These are phyloP conservation scores for Microhierax caerulescens DNA, from an alignment of 2,797 vertebrate species.

Conservation along the genomic window DNA sequence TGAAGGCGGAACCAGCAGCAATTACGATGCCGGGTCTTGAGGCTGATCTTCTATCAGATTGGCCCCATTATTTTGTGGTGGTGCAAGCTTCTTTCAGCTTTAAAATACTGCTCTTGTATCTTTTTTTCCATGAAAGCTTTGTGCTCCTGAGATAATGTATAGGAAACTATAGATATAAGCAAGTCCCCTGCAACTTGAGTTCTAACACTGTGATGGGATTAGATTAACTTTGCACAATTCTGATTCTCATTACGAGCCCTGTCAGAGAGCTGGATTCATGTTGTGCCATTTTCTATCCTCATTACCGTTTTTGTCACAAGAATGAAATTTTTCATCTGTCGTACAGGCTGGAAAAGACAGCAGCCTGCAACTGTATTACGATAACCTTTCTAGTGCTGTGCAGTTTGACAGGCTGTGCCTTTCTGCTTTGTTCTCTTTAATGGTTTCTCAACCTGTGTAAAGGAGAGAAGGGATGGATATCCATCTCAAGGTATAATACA, in stretches of 20 bases:
- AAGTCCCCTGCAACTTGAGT: neutral
- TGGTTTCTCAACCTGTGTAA: neutral
- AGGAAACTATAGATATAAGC: neutral
- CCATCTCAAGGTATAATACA: neutral
- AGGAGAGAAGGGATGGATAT: neutral
- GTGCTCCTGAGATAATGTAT: neutral
- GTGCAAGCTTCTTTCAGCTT: neutral
- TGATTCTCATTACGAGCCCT: conserved; percentile 7
- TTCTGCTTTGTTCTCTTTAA: conserved; percentile 28
- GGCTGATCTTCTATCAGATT: rapidly evolving
- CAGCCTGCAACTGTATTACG: neutral
- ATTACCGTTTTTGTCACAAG: neutral
- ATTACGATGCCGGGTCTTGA: neutral
- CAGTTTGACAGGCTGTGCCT: conserved; percentile 22
- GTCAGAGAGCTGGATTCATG: conserved; percentile 36
- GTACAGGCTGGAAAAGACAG: conserved; percentile 24
- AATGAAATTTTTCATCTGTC: conserved; percentile 56
- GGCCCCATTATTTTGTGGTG: neutral
- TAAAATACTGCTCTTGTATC: neutral
- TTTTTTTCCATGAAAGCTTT: neutral
- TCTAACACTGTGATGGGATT: neutral
- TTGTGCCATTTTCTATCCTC: conserved; percentile 30
- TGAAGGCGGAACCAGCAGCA: neutral
- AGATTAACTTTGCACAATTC: neutral
- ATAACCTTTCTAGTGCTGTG: conserved; percentile 9